Evolutionary conservation across 2,797 vertebrate species (phyloP), one percentile per base, ranked within the genome.

Genomic region (Morelia viridis): DNA sequence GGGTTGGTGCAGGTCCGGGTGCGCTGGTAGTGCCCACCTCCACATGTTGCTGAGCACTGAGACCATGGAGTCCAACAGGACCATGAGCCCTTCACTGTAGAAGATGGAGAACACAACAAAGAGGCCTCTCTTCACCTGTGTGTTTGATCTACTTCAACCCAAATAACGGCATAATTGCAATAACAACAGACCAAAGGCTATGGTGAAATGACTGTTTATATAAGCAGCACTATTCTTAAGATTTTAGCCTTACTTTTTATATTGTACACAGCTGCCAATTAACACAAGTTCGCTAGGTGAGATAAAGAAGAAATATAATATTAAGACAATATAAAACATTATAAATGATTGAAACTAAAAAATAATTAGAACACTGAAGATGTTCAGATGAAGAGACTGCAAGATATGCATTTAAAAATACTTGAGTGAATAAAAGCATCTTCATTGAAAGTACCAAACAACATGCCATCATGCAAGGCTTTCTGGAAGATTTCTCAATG

Each of bases 31-130:
- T 99, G 99, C 22, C 99, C 99, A 0, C 99, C 98, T 1, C 99
- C 99, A 3, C 99, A 99, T 22, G 98, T 98, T 90, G 98, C 98
- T 0, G 99, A 99, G 96, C 99, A 99, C 94, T 98, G 98, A 76
- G 99, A 99, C 99, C 99, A 99, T 0, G 98, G 96, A 0, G 99
- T 99, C 99, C 99, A 99, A 97, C 99, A 99, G 68, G 99, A 99
- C 99, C 99, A 99, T 0, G 98, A 98, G 0, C 99, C 99, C 76
- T 98, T 98, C 62, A 99, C 99, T 99, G 97, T 62, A 94, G 91
- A 65, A 83, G 41, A 95, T 93, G 53, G 56, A 90, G 93, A 94
- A 95, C 89, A 89, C 89, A 80, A 90, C 26, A 28, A 6, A 46
- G 2, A 19, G 9, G 41, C 8, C 50, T 28, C 13, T 84, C 28